Evolutionary conservation across 2,888 invertebrate species (phyloP).

Genomic region (Agrilus mali): DNA sequence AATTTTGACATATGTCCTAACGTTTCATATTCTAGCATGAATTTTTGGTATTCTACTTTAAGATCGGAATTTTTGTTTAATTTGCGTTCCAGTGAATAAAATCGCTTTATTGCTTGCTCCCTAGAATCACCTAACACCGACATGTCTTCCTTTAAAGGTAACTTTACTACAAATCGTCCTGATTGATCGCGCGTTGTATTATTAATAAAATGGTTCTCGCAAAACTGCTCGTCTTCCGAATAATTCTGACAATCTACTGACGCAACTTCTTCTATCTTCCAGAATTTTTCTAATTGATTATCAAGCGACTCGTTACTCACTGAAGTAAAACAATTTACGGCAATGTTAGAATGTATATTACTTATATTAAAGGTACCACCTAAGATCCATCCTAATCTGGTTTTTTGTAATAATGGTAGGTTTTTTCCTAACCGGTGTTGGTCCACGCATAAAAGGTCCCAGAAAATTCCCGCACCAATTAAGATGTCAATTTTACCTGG

Average conservation of each 20-base stretch:
- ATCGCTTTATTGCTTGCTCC: background rate
- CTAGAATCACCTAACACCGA: background rate
- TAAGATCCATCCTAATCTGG: background rate
- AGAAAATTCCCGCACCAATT: constrained; percentile 2
- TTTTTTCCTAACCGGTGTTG: background rate
- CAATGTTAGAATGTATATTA: too few species aligned
- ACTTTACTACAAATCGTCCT: background rate
- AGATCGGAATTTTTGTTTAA: background rate
- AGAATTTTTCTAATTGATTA: background rate
- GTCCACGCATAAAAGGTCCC: background rate
- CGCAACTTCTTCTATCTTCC: background rate
- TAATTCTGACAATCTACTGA: background rate
- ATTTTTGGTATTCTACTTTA: background rate
- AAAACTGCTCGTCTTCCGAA: background rate
- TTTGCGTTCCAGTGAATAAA: background rate
- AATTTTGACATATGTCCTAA: background rate
- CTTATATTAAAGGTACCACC: background rate
- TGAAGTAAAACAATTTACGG: too few species aligned
- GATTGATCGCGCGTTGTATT: background rate
- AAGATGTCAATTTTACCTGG: background rate
- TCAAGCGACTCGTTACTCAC: too few species aligned
- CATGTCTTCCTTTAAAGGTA: background rate
- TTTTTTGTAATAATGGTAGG: background rate
- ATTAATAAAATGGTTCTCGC: background rate
- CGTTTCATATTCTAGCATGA: background rate